Evolutionary conservation across 1,140 invertebrate genomes (phyloP), one percentile per base, ranked within the genome.

Genomic region (Zaprionus africanus): DNA sequence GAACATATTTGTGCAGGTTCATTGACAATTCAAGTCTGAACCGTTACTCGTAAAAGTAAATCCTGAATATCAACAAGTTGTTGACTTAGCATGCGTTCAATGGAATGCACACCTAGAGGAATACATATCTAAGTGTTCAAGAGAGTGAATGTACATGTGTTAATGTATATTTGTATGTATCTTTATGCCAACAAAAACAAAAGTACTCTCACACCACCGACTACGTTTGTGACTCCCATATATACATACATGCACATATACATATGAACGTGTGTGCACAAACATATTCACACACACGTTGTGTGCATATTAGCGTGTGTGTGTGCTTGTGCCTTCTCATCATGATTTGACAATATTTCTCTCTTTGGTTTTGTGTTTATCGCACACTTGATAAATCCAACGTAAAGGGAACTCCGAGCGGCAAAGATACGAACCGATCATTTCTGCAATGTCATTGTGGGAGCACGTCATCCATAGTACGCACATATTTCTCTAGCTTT

Each of bases 311-410:
- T 17, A 15, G 46, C 49, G 53, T 59, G 38, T 71, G 76, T 76
- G 68, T 68, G 22, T 51, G 19, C 58, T 78, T 78, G 62, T 81
- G 84, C 81, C 81, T 84, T 54, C 71, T 88, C 84, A 88, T 22
- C 85, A 64, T 88, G 84, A 88, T 71, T 79, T 71, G 75, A 79
- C 84, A 88, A 22, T 90, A 84, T 81, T 81, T 68, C 53, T 68
- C 66, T 59, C 38, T 78, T 54, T 82, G 62, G 58, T 61, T 82
- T 77, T 78, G 78, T 83, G 70, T 76, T 76, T 76, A 64, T 76
- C 68, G 68, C 61, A 65, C 53, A 38, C 24, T 49, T 72, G 62
- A 57, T 76, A 31, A 59, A 72, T 53, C 36, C 36, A 65, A 54
- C 19, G 28, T 19, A 12, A 71, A 76, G 68, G 74, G 69, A 76